Conservation (phyloP, 37 sponge, comb jelly and placozoan species). For the Aplysina aerophoba region DNA sequence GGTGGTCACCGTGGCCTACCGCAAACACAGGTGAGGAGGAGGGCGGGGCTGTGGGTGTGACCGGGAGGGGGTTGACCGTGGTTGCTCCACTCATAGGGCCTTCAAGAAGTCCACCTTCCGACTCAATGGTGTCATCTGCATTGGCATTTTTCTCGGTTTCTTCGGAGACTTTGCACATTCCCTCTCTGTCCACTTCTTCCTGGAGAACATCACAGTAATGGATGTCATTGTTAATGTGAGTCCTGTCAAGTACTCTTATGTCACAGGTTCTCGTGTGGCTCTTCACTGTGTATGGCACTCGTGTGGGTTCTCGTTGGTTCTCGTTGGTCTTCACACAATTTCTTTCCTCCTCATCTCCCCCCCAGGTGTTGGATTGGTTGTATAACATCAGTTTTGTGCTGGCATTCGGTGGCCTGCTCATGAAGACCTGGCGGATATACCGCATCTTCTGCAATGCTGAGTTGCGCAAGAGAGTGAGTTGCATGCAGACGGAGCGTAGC, state of each 20-base stretch:
- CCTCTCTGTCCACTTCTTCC: not conserved
- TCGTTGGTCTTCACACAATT: not conserved
- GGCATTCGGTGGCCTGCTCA: conserved; percentile 4
- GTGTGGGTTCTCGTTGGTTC: not conserved
- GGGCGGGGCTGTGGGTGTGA: not conserved
- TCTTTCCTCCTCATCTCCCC: too few species aligned
- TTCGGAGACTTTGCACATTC: not conserved
- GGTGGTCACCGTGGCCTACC: not conserved
- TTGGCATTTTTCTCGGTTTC: not conserved
- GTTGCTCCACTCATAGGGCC: not conserved
- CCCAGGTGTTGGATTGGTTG: not conserved
- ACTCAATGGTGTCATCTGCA: not conserved
- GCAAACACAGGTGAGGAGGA: conserved; percentile 25
- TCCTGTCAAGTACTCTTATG: too few species aligned
- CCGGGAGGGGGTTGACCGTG: not conserved
- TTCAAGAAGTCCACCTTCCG: conserved; percentile 16
- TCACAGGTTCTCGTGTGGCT: too few species aligned
- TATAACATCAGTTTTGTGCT: not conserved
- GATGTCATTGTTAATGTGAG: not conserved
- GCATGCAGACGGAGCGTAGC: not conserved
- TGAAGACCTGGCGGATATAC: conserved; percentile 31
- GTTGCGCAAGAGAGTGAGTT: not conserved
- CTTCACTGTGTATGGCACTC: not conserved
- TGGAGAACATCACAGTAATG: not conserved
- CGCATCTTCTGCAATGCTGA: conserved; percentile 22